phyloP scores from a whole-genome alignment of 2,797 vertebrate species.

The Arnoldichthys spilopterus region DNA sequence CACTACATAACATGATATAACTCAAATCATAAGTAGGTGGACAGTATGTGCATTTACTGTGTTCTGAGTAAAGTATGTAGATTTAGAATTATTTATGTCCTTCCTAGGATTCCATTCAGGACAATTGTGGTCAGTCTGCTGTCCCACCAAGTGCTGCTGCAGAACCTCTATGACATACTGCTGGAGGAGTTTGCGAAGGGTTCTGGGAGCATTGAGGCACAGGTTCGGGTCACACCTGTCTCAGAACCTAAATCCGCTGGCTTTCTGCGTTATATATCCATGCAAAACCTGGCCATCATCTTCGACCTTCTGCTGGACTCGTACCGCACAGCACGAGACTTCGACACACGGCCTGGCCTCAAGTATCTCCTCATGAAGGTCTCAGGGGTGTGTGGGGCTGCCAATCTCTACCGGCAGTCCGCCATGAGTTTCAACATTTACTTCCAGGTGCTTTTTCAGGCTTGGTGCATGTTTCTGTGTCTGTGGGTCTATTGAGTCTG shows the following conservation, averaged over 20 bases:
- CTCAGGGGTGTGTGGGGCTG: slow-evolving; percentile 92
- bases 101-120: slow-evolving; percentile 91
- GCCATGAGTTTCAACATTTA: slow-evolving; percentile 98
- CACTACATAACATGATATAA: no score
- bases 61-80: not conserved
- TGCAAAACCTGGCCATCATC: slow-evolving; percentile 95
- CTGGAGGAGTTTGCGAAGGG: slow-evolving; percentile 94
- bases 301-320: slow-evolving; percentile 97
- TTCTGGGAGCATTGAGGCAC: slow-evolving; percentile 75
- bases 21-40: not conserved
- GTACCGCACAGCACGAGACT: slow-evolving; percentile 92
- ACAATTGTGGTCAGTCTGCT: slow-evolving; percentile 95
- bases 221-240: slow-evolving; percentile 76
- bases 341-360: slow-evolving; percentile 92
- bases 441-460: slow-evolving; percentile 75
- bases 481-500: not conserved
- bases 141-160: slow-evolving; percentile 96
- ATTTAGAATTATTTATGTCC: not conserved
- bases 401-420: slow-evolving; percentile 95
- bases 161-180: slow-evolving; percentile 94
- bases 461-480: not conserved
- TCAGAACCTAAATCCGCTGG: slow-evolving; percentile 84
- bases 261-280: slow-evolving; percentile 97
- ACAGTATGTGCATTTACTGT: not conserved
- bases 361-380: slow-evolving; percentile 98